Base-by-base conservation (phyloP, 2,113 vertebrate species). In the Psettodes erumei region DNA sequence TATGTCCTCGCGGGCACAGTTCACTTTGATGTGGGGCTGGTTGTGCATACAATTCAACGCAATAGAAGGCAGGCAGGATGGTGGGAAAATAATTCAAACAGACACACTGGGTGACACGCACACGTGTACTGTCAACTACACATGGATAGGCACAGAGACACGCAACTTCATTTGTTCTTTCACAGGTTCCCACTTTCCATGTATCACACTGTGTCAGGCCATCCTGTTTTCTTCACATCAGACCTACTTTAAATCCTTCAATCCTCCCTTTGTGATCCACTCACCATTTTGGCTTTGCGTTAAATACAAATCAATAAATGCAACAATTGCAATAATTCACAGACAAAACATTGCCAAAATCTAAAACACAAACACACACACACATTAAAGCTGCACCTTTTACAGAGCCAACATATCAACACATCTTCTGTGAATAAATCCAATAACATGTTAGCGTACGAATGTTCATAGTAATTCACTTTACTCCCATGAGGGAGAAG, bases 11-110 rank as follows among this genome's bases (percentile, higher is more conserved):
- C 66, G 62, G 88, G 80, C 80, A 82, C 45, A 76, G 71, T 79
- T 89, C 82, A 75, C 86, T 90, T 91, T 90, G 88, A 88, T 91
- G 86, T 90, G 71, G 54, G 62, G 59, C 55, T 84, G 75, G 47
- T 76, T 87, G 70, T 88, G 88, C 80, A 83, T 77, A 83, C 82
- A 86, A 88, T 87, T 69, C 69, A 77, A 72, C 25, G 53, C 62
- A 66, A 66, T 71, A 54, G 55, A 67, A 65, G 58, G 63, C 68
- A 71, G 78, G 64, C 71, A 75, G 72, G 71, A 74, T 5, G 32
- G 35, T 37, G 60, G 55, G 50, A 70, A 83, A 71, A 82, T 82
- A 86, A 84, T 75, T 84, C 69, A 73, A 86, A 87, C 23, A 63
- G 69, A 83, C 78, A 73, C 69, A 66, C 6, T 0, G 42, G 64